Evolutionary conservation across 1,140 invertebrate genomes (phyloP).

Genomic region (Tetragnatha versicolor): DNA sequence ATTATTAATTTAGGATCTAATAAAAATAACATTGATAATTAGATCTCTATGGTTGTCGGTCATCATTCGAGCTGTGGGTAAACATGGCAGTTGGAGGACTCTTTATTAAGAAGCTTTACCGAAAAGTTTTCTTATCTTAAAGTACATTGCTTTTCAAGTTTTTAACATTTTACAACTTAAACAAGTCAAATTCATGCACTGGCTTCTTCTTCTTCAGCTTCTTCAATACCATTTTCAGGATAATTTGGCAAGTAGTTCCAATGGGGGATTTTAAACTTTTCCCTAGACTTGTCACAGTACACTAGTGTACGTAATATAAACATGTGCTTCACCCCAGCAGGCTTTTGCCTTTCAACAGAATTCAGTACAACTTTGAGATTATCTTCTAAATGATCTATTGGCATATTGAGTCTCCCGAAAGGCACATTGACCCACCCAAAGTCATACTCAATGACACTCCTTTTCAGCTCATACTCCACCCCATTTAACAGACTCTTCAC

Average conservation of each 20-base stretch:
- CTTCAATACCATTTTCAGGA: constrained; percentile 44
- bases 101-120: too few relatives aligned
- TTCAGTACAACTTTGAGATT: constrained; percentile 68
- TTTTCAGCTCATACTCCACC: constrained; percentile 71
- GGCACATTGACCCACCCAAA: constrained; percentile 73
- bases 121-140: too few relatives aligned
- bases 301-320: constrained; percentile 31
- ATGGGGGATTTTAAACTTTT: constrained; percentile 37
- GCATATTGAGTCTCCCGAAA: constrained; percentile 79
- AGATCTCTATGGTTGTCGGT: too few relatives aligned
- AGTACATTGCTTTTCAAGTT: too few relatives aligned
- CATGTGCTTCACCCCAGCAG: not conserved
- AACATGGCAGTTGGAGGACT: too few relatives aligned
- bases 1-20: too few relatives aligned
- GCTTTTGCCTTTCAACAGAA: constrained; percentile 41
- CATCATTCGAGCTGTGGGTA: too few relatives aligned
- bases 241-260: constrained; percentile 46
- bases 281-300: constrained; percentile 36
- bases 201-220: not conserved
- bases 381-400: constrained; percentile 72
- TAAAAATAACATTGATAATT: too few relatives aligned
- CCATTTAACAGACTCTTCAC: constrained; percentile 73
- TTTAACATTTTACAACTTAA: not conserved
- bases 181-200: not conserved
- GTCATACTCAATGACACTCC: constrained; percentile 73